These are phyloP conservation scores for Rhagonycha lutea DNA, from an alignment of 2,888 invertebrate species.

Conservation along the genomic window DNA sequence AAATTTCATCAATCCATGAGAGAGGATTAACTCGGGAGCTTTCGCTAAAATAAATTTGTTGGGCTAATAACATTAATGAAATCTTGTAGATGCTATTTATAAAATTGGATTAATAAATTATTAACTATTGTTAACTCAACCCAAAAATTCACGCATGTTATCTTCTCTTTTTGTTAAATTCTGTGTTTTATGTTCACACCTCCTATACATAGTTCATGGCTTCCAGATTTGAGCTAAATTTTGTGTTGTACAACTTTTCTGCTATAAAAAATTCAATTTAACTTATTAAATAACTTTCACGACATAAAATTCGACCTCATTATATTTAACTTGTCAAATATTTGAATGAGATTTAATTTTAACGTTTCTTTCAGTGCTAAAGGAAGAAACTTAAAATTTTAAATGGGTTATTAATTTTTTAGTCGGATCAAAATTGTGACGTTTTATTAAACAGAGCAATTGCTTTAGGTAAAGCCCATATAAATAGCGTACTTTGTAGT, in stretches of 20 bases:
- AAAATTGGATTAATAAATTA: neutral
- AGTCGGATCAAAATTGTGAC: neutral
- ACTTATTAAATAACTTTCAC: conserved; percentile 14
- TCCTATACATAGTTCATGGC: neutral
- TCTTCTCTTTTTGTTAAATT: neutral
- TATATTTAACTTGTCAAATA: conserved; percentile 38
- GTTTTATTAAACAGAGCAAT: neutral
- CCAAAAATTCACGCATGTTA: neutral
- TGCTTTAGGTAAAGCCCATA: neutral
- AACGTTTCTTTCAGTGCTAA: conserved; percentile 28
- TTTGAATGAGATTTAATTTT: conserved; percentile 41
- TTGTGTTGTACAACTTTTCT: neutral
- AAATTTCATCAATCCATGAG: conserved; percentile 34
- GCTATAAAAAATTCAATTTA: neutral
- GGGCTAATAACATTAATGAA: conserved; percentile 1
- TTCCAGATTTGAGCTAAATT: neutral
- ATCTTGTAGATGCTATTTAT: neutral
- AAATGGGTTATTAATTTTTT: neutral
- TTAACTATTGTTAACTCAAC: neutral
- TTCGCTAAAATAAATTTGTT: conserved; percentile 19
- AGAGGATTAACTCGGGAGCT: conserved; percentile 18
- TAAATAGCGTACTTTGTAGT: conserved; percentile 37
- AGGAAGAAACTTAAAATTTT: conserved; percentile 6
- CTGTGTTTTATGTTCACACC: neutral
- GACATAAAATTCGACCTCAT: conserved; percentile 11